phyloP scores from a whole-genome alignment of 2,888 invertebrate genomes.

The Aphrophora alni region DNA sequence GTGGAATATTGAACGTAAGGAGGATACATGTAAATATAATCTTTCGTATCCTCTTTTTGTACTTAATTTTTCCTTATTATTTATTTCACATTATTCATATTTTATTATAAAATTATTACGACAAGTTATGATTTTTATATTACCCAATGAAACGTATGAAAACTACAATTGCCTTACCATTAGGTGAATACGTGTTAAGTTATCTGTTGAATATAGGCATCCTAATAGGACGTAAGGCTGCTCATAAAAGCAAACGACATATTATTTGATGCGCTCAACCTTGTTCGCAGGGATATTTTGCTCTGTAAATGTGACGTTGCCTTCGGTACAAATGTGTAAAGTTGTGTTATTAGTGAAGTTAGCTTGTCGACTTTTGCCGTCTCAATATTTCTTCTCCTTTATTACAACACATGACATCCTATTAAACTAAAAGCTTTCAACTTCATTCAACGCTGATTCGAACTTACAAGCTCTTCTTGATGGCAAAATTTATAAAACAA shows the following conservation, averaged over 20 bases:
- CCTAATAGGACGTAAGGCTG: neutral
- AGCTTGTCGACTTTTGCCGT: neutral
- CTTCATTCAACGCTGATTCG: neutral
- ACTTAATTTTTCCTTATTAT: no score
- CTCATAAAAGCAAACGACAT: neutral
- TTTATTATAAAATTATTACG: no score
- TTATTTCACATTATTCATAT: no score
- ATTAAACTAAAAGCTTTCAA: neutral
- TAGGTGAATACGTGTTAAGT: no score
- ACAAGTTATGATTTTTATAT: no score
- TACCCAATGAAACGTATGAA: no score
- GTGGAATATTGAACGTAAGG: no score
- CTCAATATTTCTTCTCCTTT: neutral
- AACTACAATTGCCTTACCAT: no score
- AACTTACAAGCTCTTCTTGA: neutral
- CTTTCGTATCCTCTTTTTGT: no score
- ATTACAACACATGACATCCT: constrained; percentile 1
- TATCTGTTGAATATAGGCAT: no score
- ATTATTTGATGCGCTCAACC: neutral
- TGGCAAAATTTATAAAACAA: neutral
- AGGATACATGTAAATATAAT: no score
- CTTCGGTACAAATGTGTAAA: neutral
- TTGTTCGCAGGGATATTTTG: neutral
- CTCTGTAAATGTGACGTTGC: neutral
- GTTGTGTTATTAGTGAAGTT: neutral